phyloP scores from a whole-genome alignment of 2,797 vertebrate species.

The Trichosurus vulpecula region DNA sequence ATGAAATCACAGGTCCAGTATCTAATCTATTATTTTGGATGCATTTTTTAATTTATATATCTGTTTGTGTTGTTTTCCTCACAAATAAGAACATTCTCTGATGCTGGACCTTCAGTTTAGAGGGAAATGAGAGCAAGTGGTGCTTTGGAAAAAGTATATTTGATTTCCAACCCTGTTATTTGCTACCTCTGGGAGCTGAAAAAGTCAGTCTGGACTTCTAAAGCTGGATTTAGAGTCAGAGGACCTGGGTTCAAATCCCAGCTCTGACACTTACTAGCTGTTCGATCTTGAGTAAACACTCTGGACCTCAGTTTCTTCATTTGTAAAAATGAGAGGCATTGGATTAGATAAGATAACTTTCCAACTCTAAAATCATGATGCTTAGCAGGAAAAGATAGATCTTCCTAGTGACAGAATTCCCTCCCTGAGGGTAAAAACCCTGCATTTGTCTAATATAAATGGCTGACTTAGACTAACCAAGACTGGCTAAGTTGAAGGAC shows the following conservation, averaged over 20 bases:
- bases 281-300: not conserved
- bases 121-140: not conserved
- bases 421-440: not conserved
- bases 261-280: not conserved
- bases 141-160: not conserved
- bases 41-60: not conserved
- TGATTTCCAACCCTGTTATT: not conserved
- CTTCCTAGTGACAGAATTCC: not conserved
- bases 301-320: not conserved
- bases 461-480: not conserved
- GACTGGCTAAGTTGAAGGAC: not conserved
- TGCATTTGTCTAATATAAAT: not conserved
- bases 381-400: not conserved
- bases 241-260: not conserved
- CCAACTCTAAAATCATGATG: not conserved
- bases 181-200: not conserved
- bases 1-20: not conserved
- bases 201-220: not conserved
- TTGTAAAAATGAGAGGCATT: not conserved
- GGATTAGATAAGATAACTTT: not conserved
- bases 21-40: not conserved
- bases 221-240: not conserved
- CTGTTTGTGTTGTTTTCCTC: not conserved
- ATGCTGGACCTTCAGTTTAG: not conserved
- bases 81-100: not conserved